Percentiles rank a stretch among this genome's conserved stretches.
These are phyloP conservation scores for Ammodytes marinus DNA, from an alignment of 2,113 vertebrate species.

Conservation along the genomic window DNA sequence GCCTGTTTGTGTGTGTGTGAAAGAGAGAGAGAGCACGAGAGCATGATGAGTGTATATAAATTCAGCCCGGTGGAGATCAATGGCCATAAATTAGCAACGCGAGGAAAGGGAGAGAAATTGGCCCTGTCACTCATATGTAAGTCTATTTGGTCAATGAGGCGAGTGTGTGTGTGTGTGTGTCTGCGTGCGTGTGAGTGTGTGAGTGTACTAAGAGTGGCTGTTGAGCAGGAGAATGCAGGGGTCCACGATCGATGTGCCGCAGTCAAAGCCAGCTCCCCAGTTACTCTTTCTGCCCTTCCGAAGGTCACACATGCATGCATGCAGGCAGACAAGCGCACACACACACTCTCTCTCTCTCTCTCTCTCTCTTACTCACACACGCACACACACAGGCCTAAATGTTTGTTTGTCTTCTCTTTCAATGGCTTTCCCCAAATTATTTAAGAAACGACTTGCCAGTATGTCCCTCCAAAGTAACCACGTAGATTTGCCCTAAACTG, in stretches of 20 bases:
- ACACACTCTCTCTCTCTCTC: too few species aligned
- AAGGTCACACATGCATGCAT: conserved; percentile 71
- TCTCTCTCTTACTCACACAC: too few species aligned
- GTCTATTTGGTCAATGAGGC: conserved; percentile 83
- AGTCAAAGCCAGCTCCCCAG: conserved; percentile 77
- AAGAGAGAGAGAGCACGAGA: conserved; percentile 44
- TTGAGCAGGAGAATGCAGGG: conserved; percentile 70
- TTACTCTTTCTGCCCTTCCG: conserved; percentile 77
- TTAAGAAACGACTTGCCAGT: background rate
- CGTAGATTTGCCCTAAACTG: background rate
- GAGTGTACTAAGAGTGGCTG: conserved; percentile 60
- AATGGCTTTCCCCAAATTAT: background rate
- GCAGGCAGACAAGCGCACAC: background rate
- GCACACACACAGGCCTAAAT: too few species aligned
- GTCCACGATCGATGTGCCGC: conserved; percentile 78
- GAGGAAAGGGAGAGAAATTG: conserved; percentile 78
- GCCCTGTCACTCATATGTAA: conserved; percentile 81
- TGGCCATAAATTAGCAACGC: conserved; percentile 80
- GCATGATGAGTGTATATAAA: conserved; percentile 81
- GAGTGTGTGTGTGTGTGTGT: conserved; percentile 51
- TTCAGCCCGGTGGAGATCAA: conserved; percentile 77
- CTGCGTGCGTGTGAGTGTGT: conserved; percentile 38
- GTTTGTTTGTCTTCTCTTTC: conserved; percentile 6
- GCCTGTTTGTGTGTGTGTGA: conserved; percentile 31
- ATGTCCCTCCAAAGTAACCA: background rate